Evolutionary conservation across 2,888 invertebrate genomes (phyloP).

Genomic region (Electrophaes corylata): DNA sequence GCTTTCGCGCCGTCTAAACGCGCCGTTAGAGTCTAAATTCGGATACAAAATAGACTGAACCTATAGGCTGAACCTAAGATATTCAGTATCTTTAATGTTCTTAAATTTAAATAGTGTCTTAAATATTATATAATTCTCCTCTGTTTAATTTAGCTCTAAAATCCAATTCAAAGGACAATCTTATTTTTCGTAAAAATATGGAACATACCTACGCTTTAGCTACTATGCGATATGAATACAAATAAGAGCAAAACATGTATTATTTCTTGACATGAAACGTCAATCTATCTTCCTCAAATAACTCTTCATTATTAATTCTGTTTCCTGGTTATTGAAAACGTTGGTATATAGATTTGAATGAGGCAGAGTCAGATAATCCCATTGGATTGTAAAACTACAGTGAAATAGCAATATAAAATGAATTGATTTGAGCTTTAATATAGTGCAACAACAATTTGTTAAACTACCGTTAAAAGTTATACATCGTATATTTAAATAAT

Average conservation of each 20-base stretch:
- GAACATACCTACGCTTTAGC: neutral
- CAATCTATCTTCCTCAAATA: neutral
- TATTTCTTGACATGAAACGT: neutral
- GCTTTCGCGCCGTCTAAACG: no score
- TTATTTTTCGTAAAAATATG: neutral
- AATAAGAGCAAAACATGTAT: neutral
- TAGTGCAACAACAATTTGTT: slow-evolving; percentile 6
- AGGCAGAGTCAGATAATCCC: neutral
- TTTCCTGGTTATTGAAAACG: no score
- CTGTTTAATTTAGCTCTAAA: no score
- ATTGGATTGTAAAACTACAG: neutral
- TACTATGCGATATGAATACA: neutral
- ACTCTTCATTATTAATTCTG: neutral
- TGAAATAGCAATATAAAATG: neutral
- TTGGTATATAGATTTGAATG: no score
- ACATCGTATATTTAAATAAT: no score
- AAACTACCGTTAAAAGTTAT: neutral
- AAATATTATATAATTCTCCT: no score
- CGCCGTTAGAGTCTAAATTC: no score
- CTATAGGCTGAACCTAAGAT: no score
- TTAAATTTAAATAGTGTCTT: no score
- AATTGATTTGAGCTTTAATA: slow-evolving; percentile 13
- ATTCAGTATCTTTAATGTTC: no score
- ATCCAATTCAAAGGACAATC: no score
- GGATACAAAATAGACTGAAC: no score